These are phyloP conservation scores for Orthochromis malagaraziensis DNA, from an alignment of 2,113 vertebrate species.

Conservation along the genomic window DNA sequence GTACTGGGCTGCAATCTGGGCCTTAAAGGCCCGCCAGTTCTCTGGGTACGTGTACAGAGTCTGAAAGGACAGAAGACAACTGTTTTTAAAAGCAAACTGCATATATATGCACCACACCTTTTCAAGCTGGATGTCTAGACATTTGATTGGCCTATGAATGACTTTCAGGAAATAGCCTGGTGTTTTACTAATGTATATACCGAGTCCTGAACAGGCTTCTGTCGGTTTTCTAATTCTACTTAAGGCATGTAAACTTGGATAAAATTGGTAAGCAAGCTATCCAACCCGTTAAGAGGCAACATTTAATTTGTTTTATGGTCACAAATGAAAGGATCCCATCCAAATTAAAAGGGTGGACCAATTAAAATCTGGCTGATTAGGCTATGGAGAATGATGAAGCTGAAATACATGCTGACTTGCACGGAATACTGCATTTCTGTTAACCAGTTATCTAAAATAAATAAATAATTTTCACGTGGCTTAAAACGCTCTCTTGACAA, in stretches of 20 bases:
- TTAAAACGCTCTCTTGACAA: background rate
- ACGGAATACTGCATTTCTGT: rapidly evolving
- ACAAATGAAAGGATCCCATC: background rate
- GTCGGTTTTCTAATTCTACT: background rate
- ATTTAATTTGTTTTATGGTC: background rate
- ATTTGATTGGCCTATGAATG: background rate
- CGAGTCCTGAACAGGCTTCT: background rate
- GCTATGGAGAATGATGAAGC: background rate
- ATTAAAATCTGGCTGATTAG: background rate
- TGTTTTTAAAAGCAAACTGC: background rate
- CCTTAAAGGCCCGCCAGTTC: conserved; percentile 94
- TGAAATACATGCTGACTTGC: rapidly evolving
- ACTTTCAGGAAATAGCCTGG: background rate
- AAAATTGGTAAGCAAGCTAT: background rate
- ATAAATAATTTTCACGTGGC: background rate
- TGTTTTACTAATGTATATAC: background rate
- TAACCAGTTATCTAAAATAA: rapidly evolving
- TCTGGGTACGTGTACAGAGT: conserved; percentile 92
- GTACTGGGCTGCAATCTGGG: conserved; percentile 90
- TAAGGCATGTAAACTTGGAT: background rate
- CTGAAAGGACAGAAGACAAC: conserved; percentile 38
- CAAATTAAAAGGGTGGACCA: background rate
- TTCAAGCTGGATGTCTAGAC: background rate
- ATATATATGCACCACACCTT: background rate
- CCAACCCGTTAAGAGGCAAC: rapidly evolving